A percentile compares a stretch with the other conserved stretches of the same genome.
These are phyloP conservation scores for Eupelmus urozonus DNA, from an alignment of 2,888 invertebrate genomes.

Conservation along the genomic window DNA sequence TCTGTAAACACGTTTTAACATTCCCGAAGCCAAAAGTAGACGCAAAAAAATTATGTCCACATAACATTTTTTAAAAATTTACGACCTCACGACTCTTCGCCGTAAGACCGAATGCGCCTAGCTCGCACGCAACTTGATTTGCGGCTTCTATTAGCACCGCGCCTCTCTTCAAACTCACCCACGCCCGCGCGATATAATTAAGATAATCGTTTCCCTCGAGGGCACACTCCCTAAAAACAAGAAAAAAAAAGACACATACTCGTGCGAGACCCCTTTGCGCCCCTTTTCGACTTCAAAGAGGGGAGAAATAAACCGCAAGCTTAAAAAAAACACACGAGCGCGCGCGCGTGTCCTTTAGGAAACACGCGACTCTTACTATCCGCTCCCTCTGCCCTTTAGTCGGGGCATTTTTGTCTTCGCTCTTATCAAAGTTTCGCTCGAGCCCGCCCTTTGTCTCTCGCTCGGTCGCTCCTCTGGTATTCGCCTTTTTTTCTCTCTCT, in stretches of 20 bases:
- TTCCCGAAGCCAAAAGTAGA: no score
- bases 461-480: no score
- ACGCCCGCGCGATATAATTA: constrained; percentile 25
- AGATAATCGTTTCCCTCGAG: constrained; percentile 18
- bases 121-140: neutral
- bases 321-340: no score
- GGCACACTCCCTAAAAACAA: neutral
- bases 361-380: no score
- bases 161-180: no score
- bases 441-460: neutral
- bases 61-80: no score
- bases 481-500: neutral
- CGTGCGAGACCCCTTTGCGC: neutral
- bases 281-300: constrained; percentile 10
- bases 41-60: no score
- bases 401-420: constrained; percentile 18
- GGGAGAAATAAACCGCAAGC: neutral
- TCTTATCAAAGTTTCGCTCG: neutral
- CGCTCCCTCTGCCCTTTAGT: no score
- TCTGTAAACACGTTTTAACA: no score
- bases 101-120: no score
- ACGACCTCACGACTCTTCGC: no score
- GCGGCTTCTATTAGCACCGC: neutral
- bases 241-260: constrained; percentile 3
- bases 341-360: neutral